Conservation (phyloP, 1,140 invertebrate genomes). For the Heliothis virescens region DNA sequence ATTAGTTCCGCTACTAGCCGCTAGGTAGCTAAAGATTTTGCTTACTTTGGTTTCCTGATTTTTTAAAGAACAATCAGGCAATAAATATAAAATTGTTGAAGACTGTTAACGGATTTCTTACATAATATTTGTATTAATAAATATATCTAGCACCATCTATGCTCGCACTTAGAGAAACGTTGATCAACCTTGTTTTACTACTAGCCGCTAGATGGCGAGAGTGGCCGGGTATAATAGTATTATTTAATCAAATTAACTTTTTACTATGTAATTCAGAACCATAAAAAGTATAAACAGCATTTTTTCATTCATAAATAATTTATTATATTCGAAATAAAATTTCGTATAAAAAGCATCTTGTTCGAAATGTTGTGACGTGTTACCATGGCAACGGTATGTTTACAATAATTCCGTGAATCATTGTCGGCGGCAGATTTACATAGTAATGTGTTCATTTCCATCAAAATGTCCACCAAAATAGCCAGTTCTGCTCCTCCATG, state of each 20-base stretch:
- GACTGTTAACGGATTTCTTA: too few relatives aligned
- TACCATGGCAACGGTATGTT: neutral
- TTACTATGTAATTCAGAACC: too few relatives aligned
- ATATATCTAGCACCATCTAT: neutral
- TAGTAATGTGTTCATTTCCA: slow-evolving; percentile 15
- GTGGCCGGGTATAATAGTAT: neutral
- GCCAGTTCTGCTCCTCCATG: neutral
- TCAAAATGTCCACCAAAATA: slow-evolving; percentile 33
- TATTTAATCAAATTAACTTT: too few relatives aligned
- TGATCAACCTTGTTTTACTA: neutral
- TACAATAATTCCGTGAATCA: slow-evolving; percentile 16
- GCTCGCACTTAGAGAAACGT: neutral
- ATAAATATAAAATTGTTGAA: too few relatives aligned
- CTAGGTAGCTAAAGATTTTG: slow-evolving; percentile 5
- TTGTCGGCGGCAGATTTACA: neutral
- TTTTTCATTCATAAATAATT: too few relatives aligned
- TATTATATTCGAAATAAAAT: too few relatives aligned
- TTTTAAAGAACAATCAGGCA: too few relatives aligned
- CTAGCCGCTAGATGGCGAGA: slow-evolving; percentile 15
- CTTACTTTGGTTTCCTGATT: too few relatives aligned
- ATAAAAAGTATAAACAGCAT: too few relatives aligned
- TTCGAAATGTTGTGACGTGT: neutral
- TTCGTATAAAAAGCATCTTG: neutral
- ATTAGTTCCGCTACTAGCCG: slow-evolving; percentile 7
- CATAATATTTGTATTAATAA: too few relatives aligned